Percentiles rank a stretch among this genome's conserved stretches.
These are phyloP conservation scores for Ectemnius cavifrons DNA, from an alignment of 2,888 invertebrate genomes.

Conservation along the genomic window DNA sequence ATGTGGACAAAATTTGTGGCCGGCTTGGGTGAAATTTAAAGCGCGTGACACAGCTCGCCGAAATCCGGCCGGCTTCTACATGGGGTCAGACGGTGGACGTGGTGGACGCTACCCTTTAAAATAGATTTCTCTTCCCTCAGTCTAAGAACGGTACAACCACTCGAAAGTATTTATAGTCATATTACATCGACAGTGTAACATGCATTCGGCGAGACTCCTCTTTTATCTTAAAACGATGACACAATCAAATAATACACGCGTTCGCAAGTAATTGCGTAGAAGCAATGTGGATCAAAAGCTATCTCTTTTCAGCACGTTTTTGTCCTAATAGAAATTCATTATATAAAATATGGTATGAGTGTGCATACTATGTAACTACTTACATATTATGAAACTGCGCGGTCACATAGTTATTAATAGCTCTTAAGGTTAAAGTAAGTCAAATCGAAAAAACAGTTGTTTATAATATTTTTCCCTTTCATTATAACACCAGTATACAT, in stretches of 20 bases:
- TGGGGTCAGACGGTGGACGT: conserved; percentile 40
- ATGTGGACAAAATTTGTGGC: background rate
- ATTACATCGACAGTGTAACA: conserved; percentile 26
- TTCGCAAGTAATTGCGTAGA: too few species aligned
- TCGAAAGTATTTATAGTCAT: conserved; percentile 52
- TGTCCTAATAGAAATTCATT: too few species aligned
- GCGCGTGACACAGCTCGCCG: conserved; percentile 21
- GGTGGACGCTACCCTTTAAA: conserved; percentile 51
- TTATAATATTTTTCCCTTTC: too few species aligned
- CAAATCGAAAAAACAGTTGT: too few species aligned
- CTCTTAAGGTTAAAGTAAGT: too few species aligned
- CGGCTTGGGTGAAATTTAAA: conserved; percentile 25
- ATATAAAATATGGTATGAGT: too few species aligned
- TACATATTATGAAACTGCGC: too few species aligned
- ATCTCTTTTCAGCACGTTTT: too few species aligned
- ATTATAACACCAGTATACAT: too few species aligned
- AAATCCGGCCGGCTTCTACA: conserved; percentile 38
- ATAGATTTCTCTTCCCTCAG: conserved; percentile 56
- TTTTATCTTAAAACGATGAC: background rate
- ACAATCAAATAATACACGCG: background rate
- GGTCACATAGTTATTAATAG: too few species aligned
- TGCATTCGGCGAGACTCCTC: conserved; percentile 16
- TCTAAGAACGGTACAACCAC: conserved; percentile 47
- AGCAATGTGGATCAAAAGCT: too few species aligned
- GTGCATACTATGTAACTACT: too few species aligned